Evolutionary conservation across 2,113 vertebrate genomes (phyloP), one percentile per base, ranked within the genome.

Genomic region (Pycnonotus jocosus): DNA sequence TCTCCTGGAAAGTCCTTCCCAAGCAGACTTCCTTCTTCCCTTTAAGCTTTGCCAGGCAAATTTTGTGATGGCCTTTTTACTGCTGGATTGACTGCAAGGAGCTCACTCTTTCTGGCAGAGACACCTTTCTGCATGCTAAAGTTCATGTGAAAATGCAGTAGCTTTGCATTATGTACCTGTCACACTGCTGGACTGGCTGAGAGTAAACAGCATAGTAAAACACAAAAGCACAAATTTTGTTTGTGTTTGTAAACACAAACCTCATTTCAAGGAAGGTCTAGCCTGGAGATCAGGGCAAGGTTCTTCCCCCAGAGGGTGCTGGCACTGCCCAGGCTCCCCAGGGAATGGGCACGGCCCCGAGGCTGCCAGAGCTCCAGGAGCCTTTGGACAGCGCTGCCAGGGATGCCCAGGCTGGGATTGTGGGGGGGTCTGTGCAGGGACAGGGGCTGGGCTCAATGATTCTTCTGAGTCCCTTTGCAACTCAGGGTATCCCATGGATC

Each of bases 301-400:
- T 5, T 40, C 19, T 66, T 25, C 11, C 38, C 60, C 13, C 38
- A 68, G 78, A 61, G 40, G 27, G n/a, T 76, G 33, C 44, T 44
- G 57, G 74, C 66, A 54, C 68, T 66, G 60, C 18, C 12, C 61
- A 82, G 47, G 47, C 47, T 82, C 14, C 87, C 47, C 70, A 88
- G 31, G 76, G 42, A 64, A 62, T 42, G 58, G 50, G 11, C 42
- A 31, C 3, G 0, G 68, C 19, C 58, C 58, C 2, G 9, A 72
- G 86, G 76, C 76, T 65, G 58, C 66, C 68, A 82, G 62, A 90
- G 54, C 62, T 76, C 40, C 30, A 90, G 62, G 40, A 9, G 47
- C 2, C 0, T 69, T 69, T 40, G 40, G 70, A 1, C 70, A 76
- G 2, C 0, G 0, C 45, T 66, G 1, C 6, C 45, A 61, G 62